Evolutionary conservation across 2,888 invertebrate species (phyloP).

Genomic region (Deilephila elpenor): DNA sequence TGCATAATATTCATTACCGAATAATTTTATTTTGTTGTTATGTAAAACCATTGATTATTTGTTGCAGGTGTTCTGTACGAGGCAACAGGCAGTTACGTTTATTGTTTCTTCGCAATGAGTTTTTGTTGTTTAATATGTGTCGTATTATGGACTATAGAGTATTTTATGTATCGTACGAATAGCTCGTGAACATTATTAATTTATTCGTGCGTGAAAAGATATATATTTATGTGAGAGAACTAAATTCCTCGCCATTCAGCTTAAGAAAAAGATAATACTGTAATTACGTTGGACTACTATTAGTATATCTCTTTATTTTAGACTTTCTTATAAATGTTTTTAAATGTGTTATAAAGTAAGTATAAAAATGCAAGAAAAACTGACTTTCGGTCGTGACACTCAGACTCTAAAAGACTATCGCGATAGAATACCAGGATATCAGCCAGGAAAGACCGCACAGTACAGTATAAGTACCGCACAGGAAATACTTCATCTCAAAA

Average conservation of each 20-base stretch:
- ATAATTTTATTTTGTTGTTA: not conserved
- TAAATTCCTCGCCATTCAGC: not conserved
- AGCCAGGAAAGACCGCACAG: no score
- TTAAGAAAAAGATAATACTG: no score
- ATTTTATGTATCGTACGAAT: slow-evolving; percentile 58
- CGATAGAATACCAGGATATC: no score
- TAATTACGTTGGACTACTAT: no score
- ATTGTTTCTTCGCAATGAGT: slow-evolving; percentile 88
- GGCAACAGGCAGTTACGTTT: slow-evolving; percentile 86
- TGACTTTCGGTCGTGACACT: no score
- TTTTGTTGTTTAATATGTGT: slow-evolving; percentile 87
- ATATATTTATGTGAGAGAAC: not conserved
- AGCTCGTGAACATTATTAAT: slow-evolving; percentile 33
- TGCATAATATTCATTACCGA: not conserved
- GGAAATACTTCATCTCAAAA: no score
- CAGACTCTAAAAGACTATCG: no score
- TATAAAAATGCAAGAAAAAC: no score
- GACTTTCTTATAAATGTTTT: no score
- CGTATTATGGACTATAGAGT: slow-evolving; percentile 88
- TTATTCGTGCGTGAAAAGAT: not conserved
- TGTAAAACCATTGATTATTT: not conserved
- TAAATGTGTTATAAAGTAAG: no score
- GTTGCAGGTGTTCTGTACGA: slow-evolving; percentile 73
- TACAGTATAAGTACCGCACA: no score
- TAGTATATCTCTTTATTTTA: no score